phyloP scores from a whole-genome alignment of 2,113 vertebrate genomes.

The Lipophrys pholis region DNA sequence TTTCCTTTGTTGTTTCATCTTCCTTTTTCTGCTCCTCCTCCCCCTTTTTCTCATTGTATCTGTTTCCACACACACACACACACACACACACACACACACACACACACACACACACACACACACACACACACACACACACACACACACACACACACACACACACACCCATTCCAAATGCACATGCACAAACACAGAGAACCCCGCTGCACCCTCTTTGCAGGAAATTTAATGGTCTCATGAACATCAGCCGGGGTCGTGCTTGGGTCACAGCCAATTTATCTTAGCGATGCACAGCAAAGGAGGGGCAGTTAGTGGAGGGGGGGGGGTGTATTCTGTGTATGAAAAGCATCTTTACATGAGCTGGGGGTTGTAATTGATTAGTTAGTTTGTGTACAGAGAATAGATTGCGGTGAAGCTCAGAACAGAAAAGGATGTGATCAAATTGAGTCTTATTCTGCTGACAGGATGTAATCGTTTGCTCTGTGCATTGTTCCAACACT shows the following conservation, averaged over 20 bases:
- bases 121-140: slow-evolving; percentile 10
- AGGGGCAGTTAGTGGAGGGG: background rate
- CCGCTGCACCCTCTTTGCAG: slow-evolving; percentile 68
- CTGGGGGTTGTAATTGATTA: slow-evolving; percentile 73
- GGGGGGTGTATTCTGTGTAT: slow-evolving; percentile 29
- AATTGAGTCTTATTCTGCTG: slow-evolving; percentile 57
- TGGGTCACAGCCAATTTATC: slow-evolving; percentile 85
- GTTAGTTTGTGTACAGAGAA: slow-evolving; percentile 70
- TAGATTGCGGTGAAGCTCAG: slow-evolving; percentile 43
- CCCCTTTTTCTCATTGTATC: slow-evolving; percentile 32
- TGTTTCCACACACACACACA: slow-evolving; percentile 10
- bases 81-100: slow-evolving; percentile 25
- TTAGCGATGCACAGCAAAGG: slow-evolving; percentile 68
- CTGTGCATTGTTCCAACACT: slow-evolving; percentile 43
- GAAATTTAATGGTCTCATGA: slow-evolving; percentile 84
- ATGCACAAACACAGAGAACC: slow-evolving; percentile 42
- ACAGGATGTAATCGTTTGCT: slow-evolving; percentile 56
- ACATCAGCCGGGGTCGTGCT: slow-evolving; percentile 82
- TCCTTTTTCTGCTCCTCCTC: slow-evolving; percentile 22
- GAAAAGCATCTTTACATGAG: slow-evolving; percentile 77
- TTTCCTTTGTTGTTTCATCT: slow-evolving; percentile 42
- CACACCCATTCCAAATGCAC: slow-evolving; percentile 9
- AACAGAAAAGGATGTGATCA: slow-evolving; percentile 60
- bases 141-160: slow-evolving; percentile 8
- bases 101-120: background rate